Base-by-base conservation (phyloP, 2,113 vertebrate species). In the Polypterus senegalus region DNA sequence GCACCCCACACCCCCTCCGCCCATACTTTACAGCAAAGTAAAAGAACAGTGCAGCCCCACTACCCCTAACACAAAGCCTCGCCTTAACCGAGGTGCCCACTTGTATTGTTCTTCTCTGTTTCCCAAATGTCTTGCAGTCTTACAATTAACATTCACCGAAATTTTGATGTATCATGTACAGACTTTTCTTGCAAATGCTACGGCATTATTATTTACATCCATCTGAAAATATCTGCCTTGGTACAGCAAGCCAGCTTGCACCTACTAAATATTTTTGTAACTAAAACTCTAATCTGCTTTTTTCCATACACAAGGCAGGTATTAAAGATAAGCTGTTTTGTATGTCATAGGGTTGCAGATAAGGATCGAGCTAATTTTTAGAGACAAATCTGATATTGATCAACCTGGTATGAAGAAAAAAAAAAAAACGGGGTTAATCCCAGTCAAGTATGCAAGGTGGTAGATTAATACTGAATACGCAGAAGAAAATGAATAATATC, bases 351-450 rank as follows among this genome's bases (percentile, higher is more conserved):
- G 83, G 84, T 65, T 70, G 75, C 69, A 81, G 84, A 84, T 83
- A 84, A 84, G 76, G 84, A 86, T 82, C 76, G 76, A 82, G 82
- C 83, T 86, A 77, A 88, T 87, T 87, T 87, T 85, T 82, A 74
- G 76, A 87, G 83, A 86, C 85, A 88, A 85, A 88, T 88, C 86
- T 87, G 84, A 86, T 88, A 88, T 87, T 86, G 85, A 83, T 88
- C 84, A 88, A 88, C 81, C 73, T 80, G 79, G 78, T 79, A 51
- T 9, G 9, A 51, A 51, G 69, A 48, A 66, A 72, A 78, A 86
- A 82, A 84, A 86, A 82, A 51, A 27, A 27, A 27, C 2, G 27
- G 27, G 27, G 27, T 27, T 27, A 27, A 27, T 27, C 27, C 27
- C 27, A 27, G 27, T 27, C 27, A 27, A 27, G 27, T 27, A 27